Conservation (phyloP, 2,888 invertebrate genomes). For the Monoplex corrugatus region DNA sequence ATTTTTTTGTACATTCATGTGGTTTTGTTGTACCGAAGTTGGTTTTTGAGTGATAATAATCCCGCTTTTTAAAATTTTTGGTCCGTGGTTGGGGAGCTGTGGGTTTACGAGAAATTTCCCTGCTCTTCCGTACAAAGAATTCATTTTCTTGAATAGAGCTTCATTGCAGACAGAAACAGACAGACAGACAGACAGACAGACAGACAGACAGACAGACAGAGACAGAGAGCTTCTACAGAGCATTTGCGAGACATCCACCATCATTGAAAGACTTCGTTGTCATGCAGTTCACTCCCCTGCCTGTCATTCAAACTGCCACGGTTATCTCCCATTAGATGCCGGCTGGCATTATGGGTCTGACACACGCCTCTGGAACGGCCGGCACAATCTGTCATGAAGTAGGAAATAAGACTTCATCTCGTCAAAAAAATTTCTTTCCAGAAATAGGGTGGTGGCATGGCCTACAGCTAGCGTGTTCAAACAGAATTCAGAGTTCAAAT, state of each 20-base stretch:
- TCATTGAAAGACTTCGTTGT: constrained; percentile 4
- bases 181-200: neutral
- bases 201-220: neutral
- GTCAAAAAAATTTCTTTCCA: no score
- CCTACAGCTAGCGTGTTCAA: no score
- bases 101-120: no score
- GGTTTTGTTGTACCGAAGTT: no score
- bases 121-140: no score
- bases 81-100: no score
- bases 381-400: neutral
- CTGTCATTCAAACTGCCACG: constrained; percentile 13
- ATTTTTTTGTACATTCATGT: no score
- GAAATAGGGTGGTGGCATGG: no score
- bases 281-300: constrained; percentile 28
- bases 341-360: constrained; percentile 18
- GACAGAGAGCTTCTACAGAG: neutral
- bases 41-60: no score
- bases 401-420: neutral
- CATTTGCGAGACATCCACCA: neutral
- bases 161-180: neutral
- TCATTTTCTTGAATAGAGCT: no score
- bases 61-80: no score
- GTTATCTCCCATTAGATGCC: constrained; percentile 26
- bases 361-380: neutral
- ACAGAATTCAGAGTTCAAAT: no score